phyloP scores from a whole-genome alignment of 2,888 invertebrate species.

The Lasioglossum calceatum region DNA sequence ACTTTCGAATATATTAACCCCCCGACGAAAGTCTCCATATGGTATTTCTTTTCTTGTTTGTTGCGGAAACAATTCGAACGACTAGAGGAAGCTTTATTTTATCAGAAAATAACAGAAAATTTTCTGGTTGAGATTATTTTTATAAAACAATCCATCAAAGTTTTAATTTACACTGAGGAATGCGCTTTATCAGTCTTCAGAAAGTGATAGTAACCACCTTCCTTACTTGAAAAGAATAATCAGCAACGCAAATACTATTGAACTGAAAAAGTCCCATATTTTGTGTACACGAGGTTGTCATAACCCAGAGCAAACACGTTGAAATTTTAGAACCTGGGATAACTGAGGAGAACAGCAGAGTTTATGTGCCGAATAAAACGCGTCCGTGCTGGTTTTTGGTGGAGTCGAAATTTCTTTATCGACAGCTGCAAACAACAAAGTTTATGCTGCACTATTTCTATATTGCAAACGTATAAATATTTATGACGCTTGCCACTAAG shows the following conservation, averaged over 20 bases:
- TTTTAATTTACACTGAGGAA: too few relatives aligned
- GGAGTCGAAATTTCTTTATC: not conserved
- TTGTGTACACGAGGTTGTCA: not conserved
- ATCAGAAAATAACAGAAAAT: not conserved
- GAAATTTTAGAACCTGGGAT: not conserved
- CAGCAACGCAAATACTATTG: not conserved
- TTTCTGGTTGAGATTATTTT: not conserved
- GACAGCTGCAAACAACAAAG: not conserved
- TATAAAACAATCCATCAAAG: too few relatives aligned
- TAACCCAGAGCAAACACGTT: not conserved
- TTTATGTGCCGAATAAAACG: not conserved
- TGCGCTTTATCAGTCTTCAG: too few relatives aligned
- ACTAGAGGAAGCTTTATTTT: not conserved
- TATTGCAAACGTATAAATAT: not conserved
- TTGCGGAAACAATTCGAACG: not conserved
- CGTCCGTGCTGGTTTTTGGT: not conserved
- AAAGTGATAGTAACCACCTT: too few relatives aligned
- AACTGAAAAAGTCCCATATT: not conserved
- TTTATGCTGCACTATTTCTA: not conserved
- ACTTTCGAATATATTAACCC: not conserved
- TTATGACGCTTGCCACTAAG: not conserved
- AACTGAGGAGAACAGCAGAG: not conserved
- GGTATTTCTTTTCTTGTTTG: not conserved
- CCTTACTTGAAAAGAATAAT: not conserved
- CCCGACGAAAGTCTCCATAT: accelerated